Evolutionary conservation across 2,888 invertebrate species (phyloP).

Genomic region (Rhagonycha fulva): DNA sequence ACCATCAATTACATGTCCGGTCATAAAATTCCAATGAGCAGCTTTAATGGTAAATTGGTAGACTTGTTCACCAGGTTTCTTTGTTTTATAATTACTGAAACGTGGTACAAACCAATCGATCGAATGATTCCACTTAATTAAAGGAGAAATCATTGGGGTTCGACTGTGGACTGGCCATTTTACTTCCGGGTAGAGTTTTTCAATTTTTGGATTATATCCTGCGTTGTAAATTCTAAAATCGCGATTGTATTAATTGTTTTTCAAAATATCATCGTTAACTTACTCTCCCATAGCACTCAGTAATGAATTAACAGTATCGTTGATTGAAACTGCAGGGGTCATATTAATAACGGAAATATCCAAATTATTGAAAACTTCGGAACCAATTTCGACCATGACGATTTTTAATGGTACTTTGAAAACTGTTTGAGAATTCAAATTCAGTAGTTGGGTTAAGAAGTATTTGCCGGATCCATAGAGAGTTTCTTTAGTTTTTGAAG

Average conservation of each 20-base stretch:
- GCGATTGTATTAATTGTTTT: background rate
- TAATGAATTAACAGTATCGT: background rate
- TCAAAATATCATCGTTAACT: background rate
- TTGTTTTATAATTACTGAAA: conserved; percentile 69
- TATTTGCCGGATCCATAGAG: background rate
- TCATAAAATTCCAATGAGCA: conserved; percentile 72
- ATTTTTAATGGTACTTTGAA: background rate
- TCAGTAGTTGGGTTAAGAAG: background rate
- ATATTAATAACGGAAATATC: background rate
- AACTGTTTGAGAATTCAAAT: background rate
- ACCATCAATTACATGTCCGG: conserved; percentile 86
- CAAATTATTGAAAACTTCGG: background rate
- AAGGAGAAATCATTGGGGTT: conserved; percentile 81
- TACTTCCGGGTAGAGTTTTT: conserved; percentile 75
- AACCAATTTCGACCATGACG: background rate
- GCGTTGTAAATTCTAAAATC: conserved; percentile 69
- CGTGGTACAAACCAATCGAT: conserved; percentile 74
- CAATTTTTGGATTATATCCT: conserved; percentile 75
- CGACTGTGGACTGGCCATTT: conserved; percentile 82
- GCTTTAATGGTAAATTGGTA: conserved; percentile 64
- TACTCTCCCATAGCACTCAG: conserved; percentile 37
- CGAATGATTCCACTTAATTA: conserved; percentile 87
- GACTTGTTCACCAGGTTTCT: conserved; percentile 68
- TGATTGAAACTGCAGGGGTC: background rate
- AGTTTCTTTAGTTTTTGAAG: background rate